Percentiles rank a stretch among this genome's conserved stretches.
Conservation (phyloP, 1,140 invertebrate species). For the Tenebrio molitor region DNA sequence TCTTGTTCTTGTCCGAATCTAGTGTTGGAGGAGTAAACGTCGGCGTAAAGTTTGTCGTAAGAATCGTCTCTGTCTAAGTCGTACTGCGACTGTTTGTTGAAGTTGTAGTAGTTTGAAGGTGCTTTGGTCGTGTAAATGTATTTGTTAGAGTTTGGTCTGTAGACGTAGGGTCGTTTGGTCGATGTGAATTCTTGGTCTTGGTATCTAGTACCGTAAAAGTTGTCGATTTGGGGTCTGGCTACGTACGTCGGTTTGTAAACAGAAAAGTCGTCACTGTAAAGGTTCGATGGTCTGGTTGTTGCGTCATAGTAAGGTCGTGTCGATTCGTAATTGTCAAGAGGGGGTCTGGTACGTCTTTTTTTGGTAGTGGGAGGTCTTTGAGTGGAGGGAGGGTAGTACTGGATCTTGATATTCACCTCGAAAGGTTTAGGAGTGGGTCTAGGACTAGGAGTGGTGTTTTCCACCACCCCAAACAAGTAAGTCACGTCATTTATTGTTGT, state of each 20-base stretch:
- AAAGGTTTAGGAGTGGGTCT: slow-evolving; percentile 44
- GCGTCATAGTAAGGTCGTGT: not conserved
- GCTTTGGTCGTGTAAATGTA: slow-evolving; percentile 46
- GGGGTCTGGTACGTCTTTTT: slow-evolving; percentile 55
- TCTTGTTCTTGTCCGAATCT: slow-evolving; percentile 23
- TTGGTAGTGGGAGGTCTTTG: slow-evolving; percentile 44
- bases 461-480: slow-evolving; percentile 50
- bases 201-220: slow-evolving; percentile 58
- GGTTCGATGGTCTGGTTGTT: slow-evolving; percentile 29
- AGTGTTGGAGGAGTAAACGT: slow-evolving; percentile 46
- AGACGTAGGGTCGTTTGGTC: slow-evolving; percentile 54
- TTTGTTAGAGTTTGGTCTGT: slow-evolving; percentile 48
- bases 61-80: slow-evolving; percentile 38
- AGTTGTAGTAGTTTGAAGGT: slow-evolving; percentile 4
- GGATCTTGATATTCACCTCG: slow-evolving; percentile 64
- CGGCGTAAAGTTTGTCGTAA: slow-evolving; percentile 45
- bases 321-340: slow-evolving; percentile 27
- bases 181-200: slow-evolving; percentile 57
- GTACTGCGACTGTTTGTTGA: slow-evolving; percentile 18
- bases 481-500: slow-evolving; percentile 46
- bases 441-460: slow-evolving; percentile 38
- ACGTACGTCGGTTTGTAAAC: slow-evolving; percentile 55
- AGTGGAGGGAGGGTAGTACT: slow-evolving; percentile 54
- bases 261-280: slow-evolving; percentile 50
- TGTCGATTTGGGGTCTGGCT: slow-evolving; percentile 49